A percentile compares a stretch with the other conserved stretches of the same genome.
Evolutionary conservation across 2,113 vertebrate genomes (phyloP).

Genomic region (Ia io): DNA sequence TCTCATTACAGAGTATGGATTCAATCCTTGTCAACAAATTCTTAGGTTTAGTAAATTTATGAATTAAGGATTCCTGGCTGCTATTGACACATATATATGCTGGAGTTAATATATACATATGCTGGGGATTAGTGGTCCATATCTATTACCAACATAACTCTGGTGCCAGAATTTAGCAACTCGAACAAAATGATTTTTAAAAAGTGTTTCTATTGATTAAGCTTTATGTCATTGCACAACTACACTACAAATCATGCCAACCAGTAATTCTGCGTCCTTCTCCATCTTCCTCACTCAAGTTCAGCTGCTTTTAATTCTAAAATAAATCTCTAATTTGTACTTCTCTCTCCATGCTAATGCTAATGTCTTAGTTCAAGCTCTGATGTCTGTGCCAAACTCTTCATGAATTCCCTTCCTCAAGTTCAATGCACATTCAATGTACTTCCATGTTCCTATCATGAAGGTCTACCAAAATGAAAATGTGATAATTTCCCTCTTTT

Average conservation of each 20-base stretch:
- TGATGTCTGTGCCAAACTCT: not conserved
- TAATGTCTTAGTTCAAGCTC: not conserved
- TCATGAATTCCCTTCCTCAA: not conserved
- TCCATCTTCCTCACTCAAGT: not conserved
- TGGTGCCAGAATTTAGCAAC: not conserved
- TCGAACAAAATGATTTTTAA: not conserved
- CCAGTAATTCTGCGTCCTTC: not conserved
- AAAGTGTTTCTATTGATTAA: not conserved
- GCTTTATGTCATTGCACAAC: not conserved
- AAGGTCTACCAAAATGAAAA: not conserved
- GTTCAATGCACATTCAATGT: not conserved
- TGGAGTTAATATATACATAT: not conserved
- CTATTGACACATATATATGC: not conserved
- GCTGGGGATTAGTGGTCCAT: not conserved
- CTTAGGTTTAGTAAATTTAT: not conserved
- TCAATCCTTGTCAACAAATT: constrained; percentile 32
- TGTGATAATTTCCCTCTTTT: not conserved
- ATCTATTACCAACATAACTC: not conserved
- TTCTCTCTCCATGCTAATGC: not conserved
- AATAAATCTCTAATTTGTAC: not conserved
- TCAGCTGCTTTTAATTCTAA: not conserved
- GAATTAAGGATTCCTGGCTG: not conserved
- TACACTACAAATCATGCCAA: not conserved
- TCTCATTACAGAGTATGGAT: not conserved
- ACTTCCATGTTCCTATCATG: not conserved